Base-by-base conservation (phyloP, 2,888 invertebrate genomes). In the Chymomyza caudatula region DNA sequence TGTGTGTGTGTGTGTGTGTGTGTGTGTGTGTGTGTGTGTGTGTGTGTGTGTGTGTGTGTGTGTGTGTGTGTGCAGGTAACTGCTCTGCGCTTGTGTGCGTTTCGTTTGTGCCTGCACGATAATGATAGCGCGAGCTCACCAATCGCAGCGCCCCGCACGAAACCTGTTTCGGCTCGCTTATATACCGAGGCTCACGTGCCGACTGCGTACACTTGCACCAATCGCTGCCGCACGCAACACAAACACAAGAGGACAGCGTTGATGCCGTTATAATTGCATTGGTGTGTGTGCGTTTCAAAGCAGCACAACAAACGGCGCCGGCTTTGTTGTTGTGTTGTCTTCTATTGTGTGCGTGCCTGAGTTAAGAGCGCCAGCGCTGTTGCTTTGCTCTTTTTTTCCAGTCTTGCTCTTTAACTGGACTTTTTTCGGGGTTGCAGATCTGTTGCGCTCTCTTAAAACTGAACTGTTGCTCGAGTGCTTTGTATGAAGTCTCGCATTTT, bases 131-230 rank as follows among this genome's bases (percentile, higher is more conserved):
- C 42, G 25, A 25, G 44, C 66, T 73, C 19, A 68, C 80, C 80
- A 81, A 81, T 81, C 75, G 82, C 64, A 77, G 63, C 55, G 60
- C 19, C 60, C 52, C 60, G 69, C 59, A n/a, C 15, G 51, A 75
- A 85, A 83, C 82, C 80, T 78, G 82, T 85, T 85, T 65, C 68
- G 58, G 37, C 59, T 60, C 8, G 66, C 73, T 82, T 85, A 84
- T 84, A 47, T 76, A 82, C 73, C 49, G 53, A 47, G 20, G 44
- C 73, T 65, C 76, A 65, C 74, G 74, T 73, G 72, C 63, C 69
- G 61, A 69, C 71, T 68, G 78, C 77, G 78, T 76, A 83, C 80
- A 81, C 85, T 86, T 85, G 81, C 85, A 77, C 85, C 85, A 85
- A 85, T 85, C 85, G 78, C 73, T 42, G 68, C 65, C 71, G 71